Evolutionary conservation across 2,888 invertebrate species (phyloP).

Genomic region (Heliconius cydno): DNA sequence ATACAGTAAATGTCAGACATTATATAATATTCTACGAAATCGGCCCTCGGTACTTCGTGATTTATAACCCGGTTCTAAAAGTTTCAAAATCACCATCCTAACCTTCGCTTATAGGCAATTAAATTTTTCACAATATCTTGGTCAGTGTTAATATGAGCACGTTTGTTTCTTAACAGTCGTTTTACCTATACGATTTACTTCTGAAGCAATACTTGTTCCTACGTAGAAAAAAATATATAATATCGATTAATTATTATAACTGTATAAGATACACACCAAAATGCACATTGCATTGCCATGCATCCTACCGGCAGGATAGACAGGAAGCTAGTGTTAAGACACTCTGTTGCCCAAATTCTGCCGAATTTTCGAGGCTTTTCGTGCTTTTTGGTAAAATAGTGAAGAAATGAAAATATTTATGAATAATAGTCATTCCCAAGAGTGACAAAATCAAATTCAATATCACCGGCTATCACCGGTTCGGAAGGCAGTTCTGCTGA

Average conservation of each 20-base stretch:
- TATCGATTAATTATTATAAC: neutral
- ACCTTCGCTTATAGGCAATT: conserved; percentile 6
- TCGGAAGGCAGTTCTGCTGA: too few relatives aligned
- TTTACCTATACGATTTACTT: neutral
- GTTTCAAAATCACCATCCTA: conserved; percentile 25
- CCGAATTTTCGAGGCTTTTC: neutral
- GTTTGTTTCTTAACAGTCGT: conserved; percentile 9
- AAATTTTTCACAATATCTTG: conserved; percentile 20
- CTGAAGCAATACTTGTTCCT: neutral
- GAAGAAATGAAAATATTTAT: too few relatives aligned
- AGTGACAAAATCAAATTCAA: too few relatives aligned
- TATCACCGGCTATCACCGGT: too few relatives aligned
- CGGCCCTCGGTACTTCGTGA: conserved; percentile 9
- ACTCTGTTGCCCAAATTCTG: neutral
- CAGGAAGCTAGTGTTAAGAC: neutral
- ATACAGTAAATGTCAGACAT: conserved; percentile 15
- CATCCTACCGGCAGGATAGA: neutral
- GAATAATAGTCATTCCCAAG: too few relatives aligned
- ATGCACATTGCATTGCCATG: too few relatives aligned
- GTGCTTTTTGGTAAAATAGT: too few relatives aligned
- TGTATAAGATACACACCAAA: too few relatives aligned
- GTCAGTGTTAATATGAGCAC: conserved; percentile 21
- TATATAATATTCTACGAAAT: conserved; percentile 22
- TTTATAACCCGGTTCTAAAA: conserved; percentile 18
- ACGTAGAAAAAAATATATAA: neutral